Conservation (phyloP, 1,140 invertebrate species). For the Ceratoteleas bidentatus region DNA sequence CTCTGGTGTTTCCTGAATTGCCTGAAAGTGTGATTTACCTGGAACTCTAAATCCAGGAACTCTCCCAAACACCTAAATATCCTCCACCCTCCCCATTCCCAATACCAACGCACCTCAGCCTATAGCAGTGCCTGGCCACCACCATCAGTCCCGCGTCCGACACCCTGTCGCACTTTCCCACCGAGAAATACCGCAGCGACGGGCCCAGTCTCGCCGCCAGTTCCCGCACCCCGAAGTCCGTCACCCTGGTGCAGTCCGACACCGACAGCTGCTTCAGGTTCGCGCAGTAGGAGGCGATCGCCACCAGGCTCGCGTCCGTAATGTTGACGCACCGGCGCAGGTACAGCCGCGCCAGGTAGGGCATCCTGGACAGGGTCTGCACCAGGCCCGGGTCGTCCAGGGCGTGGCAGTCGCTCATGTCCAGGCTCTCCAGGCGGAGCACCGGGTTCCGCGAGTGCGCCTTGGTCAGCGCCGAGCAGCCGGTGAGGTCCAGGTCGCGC, state of each 20-base stretch:
- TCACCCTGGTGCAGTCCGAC: conserved; percentile 93
- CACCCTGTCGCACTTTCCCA: conserved; percentile 93
- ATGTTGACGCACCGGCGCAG: conserved; percentile 92
- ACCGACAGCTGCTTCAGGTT: conserved; percentile 92
- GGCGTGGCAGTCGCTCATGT: conserved; percentile 92
- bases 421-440: conserved; percentile 87
- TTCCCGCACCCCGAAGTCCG: conserved; percentile 95
- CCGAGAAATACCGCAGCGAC: conserved; percentile 91
- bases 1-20: too few species aligned
- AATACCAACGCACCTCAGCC: too few species aligned
- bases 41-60: too few species aligned
- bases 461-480: conserved; percentile 86
- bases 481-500: conserved; percentile 84
- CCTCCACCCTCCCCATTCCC: too few species aligned
- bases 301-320: conserved; percentile 90
- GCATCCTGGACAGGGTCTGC: conserved; percentile 91
- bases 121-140: conserved; percentile 93
- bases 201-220: conserved; percentile 91
- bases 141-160: conserved; percentile 93
- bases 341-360: conserved; percentile 93
- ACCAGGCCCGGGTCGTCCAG: conserved; percentile 92
- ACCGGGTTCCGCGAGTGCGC: conserved; percentile 83
- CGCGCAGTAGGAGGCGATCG: conserved; percentile 92
- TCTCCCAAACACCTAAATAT: too few species aligned
- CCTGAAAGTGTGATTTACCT: too few species aligned